Conservation (phyloP, 2,888 invertebrate species). For the Heliconius charithonia region DNA sequence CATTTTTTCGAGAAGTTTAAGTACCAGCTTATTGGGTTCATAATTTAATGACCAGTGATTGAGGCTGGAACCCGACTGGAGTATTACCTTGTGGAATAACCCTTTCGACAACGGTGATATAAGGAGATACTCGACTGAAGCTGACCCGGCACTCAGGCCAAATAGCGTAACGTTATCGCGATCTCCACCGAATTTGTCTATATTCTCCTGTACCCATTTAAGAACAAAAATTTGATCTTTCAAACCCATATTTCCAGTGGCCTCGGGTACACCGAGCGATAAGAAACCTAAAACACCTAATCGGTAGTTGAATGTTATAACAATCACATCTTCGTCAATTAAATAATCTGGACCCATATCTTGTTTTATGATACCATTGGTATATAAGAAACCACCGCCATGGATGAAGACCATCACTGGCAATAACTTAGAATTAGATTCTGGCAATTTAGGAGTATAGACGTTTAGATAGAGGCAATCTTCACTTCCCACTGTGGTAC, state of each 20-base stretch:
- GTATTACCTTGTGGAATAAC: conserved; percentile 65
- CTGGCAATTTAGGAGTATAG: conserved; percentile 60
- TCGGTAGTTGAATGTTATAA: conserved; percentile 74
- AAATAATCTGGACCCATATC: conserved; percentile 67
- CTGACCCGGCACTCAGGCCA: conserved; percentile 64
- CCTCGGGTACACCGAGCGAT: conserved; percentile 63
- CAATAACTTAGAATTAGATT: conserved; percentile 44
- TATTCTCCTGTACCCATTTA: conserved; percentile 66
- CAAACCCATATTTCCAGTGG: conserved; percentile 68
- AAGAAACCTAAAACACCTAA: conserved; percentile 69
- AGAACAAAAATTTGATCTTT: conserved; percentile 69
- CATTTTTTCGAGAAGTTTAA: conserved; percentile 54
- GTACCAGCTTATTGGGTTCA: conserved; percentile 52
- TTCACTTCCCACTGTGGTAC: conserved; percentile 58
- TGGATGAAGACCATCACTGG: conserved; percentile 71
- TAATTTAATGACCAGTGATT: conserved; percentile 63
- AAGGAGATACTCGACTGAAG: conserved; percentile 61
- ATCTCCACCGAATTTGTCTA: conserved; percentile 62
- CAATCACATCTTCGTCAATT: conserved; percentile 61
- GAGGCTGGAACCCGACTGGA: conserved; percentile 63
- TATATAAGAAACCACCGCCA: conserved; percentile 67
- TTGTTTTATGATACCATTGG: conserved; percentile 60
- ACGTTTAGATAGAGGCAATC: conserved; percentile 72
- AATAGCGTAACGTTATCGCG: conserved; percentile 63
- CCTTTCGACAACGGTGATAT: conserved; percentile 59